Evolutionary conservation across 2,888 invertebrate genomes (phyloP).

Genomic region (Rhingia rostrata): DNA sequence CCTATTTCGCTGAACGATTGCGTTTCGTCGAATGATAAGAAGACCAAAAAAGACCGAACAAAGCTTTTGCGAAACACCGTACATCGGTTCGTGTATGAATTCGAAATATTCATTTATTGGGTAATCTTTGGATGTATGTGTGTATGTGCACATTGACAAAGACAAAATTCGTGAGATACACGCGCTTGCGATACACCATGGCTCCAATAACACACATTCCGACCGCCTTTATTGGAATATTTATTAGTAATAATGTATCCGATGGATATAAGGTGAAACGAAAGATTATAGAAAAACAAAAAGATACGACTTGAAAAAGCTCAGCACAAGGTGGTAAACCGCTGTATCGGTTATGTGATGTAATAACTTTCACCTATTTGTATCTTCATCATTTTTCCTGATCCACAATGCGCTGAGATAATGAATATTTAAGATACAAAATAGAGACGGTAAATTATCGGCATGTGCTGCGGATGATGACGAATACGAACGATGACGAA

Average conservation of each 20-base stretch:
- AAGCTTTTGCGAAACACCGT: not conserved
- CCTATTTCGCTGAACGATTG: not conserved
- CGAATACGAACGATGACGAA: constrained; percentile 54
- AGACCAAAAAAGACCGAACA: not conserved
- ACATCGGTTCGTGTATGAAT: not conserved
- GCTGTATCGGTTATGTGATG: constrained; percentile 42
- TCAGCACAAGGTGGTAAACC: constrained; percentile 44
- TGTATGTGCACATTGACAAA: not conserved
- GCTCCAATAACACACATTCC: not conserved
- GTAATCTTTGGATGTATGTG: not conserved
- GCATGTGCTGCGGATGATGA: not conserved
- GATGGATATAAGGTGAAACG: constrained; percentile 9
- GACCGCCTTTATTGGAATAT: not conserved
- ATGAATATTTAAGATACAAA: constrained; percentile 42
- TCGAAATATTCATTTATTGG: not conserved
- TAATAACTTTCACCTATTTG: constrained; percentile 70
- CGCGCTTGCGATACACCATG: not conserved
- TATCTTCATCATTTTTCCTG: constrained; percentile 1
- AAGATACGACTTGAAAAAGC: constrained; percentile 19
- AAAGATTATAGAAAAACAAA: constrained; percentile 23
- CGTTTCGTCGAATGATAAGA: constrained; percentile 2
- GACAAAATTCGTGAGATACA: not conserved
- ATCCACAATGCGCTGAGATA: constrained; percentile 10
- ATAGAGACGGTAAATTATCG: constrained; percentile 17
- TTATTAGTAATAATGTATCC: constrained; percentile 2